Evolutionary conservation across 2,888 invertebrate genomes (phyloP).

Genomic region (Altica lythri): DNA sequence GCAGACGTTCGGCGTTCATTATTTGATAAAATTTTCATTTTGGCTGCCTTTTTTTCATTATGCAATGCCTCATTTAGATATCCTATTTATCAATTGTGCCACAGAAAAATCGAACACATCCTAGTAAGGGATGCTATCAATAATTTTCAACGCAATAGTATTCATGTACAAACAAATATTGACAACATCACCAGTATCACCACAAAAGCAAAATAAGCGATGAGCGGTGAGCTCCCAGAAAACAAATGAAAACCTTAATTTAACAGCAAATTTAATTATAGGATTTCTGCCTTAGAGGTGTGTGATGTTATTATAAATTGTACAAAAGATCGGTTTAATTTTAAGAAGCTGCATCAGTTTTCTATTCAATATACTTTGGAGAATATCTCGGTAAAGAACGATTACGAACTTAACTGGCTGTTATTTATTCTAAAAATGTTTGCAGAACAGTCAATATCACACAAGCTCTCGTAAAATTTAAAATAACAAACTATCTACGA

Average conservation of each 20-base stretch:
- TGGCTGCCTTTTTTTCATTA: constrained; percentile 42
- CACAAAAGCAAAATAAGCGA: constrained; percentile 16
- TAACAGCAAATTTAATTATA: constrained; percentile 15
- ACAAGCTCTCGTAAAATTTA: constrained; percentile 31
- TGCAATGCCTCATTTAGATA: constrained; percentile 41
- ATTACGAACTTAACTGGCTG: constrained; percentile 39
- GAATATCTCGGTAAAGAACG: constrained; percentile 38
- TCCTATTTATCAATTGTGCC: constrained; percentile 37
- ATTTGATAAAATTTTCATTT: constrained; percentile 37
- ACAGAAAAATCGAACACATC: constrained; percentile 21
- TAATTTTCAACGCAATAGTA: constrained; percentile 24
- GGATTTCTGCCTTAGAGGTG: constrained; percentile 27
- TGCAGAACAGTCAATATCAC: constrained; percentile 31
- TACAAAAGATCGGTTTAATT: constrained; percentile 40
- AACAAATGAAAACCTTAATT: not conserved
- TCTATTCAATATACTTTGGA: constrained; percentile 35
- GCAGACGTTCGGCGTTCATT: constrained; percentile 29
- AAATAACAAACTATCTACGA: not conserved
- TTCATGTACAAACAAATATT: constrained; percentile 23
- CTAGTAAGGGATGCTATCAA: constrained; percentile 20
- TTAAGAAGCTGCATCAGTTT: constrained; percentile 39
- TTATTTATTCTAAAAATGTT: constrained; percentile 40
- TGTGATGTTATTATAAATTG: constrained; percentile 41
- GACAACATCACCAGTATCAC: constrained; percentile 19
- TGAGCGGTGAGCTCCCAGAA: not conserved